Percentiles rank a stretch among this genome's conserved stretches.
These are phyloP conservation scores for Phallusia fumigata DNA, from an alignment of 23 tunicate genomes.

Conservation along the genomic window DNA sequence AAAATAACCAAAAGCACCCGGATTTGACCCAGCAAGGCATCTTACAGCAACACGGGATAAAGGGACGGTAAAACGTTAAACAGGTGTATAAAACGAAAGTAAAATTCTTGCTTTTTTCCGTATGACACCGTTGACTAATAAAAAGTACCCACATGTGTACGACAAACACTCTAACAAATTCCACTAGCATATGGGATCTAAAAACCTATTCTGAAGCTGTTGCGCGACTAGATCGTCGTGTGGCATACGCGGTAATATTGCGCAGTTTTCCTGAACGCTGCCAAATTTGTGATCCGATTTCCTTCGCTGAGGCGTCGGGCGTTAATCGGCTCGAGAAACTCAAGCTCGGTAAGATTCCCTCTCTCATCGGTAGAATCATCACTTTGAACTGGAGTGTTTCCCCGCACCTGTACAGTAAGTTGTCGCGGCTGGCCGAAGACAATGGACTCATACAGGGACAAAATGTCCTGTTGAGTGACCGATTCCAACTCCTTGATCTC, in stretches of 20 bases:
- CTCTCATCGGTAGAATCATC: background rate
- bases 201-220: too few species aligned
- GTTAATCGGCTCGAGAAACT: background rate
- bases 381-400: constrained; percentile 26
- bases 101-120: too few species aligned
- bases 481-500: constrained; percentile 39
- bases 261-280: background rate
- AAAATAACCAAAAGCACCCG: too few species aligned
- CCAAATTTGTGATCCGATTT: background rate
- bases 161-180: too few species aligned
- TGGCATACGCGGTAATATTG: constrained; percentile 13
- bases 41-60: too few species aligned
- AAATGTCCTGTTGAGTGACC: constrained; percentile 20
- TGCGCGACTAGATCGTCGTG: background rate
- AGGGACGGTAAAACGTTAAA: too few species aligned
- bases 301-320: background rate
- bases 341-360: background rate
- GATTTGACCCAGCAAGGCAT: too few species aligned
- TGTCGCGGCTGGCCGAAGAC: constrained; percentile 18
- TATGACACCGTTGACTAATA: too few species aligned
- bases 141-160: too few species aligned
- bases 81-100: too few species aligned
- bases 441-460: constrained; percentile 26
- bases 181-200: too few species aligned
- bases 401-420: constrained; percentile 58